A percentile compares a stretch with the other conserved stretches of the same genome.
Evolutionary conservation across 2,888 invertebrate genomes (phyloP).

Genomic region (Thera britannica): DNA sequence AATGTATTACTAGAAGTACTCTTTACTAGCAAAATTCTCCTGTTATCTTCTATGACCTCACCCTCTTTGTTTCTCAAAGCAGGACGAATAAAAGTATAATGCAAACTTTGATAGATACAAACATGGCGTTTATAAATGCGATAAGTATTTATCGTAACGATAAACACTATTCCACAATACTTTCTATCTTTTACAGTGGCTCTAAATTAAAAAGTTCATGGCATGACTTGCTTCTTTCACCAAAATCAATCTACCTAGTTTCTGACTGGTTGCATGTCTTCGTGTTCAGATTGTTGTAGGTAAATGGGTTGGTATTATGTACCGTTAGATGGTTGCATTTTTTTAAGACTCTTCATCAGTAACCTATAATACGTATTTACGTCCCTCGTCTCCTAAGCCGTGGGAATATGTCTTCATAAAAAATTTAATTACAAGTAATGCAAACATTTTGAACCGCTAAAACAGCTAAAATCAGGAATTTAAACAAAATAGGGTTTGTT

Average conservation of each 20-base stretch:
- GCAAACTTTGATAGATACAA: background rate
- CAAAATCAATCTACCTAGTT: constrained; percentile 35
- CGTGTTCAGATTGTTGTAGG: constrained; percentile 29
- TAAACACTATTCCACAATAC: constrained; percentile 3
- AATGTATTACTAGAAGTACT: too few relatives aligned
- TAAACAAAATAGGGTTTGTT: too few relatives aligned
- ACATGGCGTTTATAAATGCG: background rate
- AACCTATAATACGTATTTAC: too few relatives aligned
- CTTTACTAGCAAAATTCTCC: too few relatives aligned
- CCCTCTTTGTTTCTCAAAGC: too few relatives aligned
- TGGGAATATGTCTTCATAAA: too few relatives aligned
- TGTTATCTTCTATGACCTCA: too few relatives aligned
- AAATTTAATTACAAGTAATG: too few relatives aligned
- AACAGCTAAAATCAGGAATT: too few relatives aligned
- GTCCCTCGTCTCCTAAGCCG: too few relatives aligned
- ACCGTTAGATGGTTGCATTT: constrained; percentile 9
- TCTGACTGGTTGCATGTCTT: constrained; percentile 32
- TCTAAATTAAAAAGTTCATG: constrained; percentile 33
- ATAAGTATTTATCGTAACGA: background rate
- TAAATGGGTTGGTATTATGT: constrained; percentile 30
- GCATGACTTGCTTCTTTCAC: constrained; percentile 42
- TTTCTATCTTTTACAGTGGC: constrained; percentile 2
- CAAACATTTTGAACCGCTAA: too few relatives aligned
- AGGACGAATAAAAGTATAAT: background rate
- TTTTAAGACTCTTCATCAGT: too few relatives aligned